phyloP scores from a whole-genome alignment of 2,888 invertebrate genomes.

The Zootermopsis nevadensis region DNA sequence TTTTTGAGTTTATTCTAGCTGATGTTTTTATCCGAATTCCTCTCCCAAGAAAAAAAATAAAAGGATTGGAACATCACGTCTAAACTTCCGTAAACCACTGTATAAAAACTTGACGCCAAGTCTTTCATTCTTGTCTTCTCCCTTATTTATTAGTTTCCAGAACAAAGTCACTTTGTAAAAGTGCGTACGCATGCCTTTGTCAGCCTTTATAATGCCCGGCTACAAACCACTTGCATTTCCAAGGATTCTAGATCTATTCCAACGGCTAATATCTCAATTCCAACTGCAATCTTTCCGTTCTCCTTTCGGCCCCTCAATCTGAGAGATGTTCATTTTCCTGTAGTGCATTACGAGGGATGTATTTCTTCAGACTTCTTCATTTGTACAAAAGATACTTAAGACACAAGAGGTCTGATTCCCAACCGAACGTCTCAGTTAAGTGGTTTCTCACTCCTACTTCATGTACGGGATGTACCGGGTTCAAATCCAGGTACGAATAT shows the following conservation, averaged over 20 bases:
- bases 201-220: background rate
- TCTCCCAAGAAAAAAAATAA: background rate
- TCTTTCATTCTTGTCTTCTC: background rate
- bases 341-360: no score
- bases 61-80: background rate
- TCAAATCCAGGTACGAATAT: no score
- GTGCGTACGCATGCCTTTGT: background rate
- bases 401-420: no score
- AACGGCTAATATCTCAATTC: background rate
- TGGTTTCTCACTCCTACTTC: no score
- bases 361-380: no score
- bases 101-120: background rate
- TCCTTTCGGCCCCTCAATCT: no score
- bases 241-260: background rate
- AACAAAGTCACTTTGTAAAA: background rate
- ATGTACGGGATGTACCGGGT: no score
- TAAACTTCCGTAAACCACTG: background rate
- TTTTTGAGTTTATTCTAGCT: background rate
- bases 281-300: background rate
- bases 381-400: no score
- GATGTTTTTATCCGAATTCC: background rate
- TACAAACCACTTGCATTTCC: background rate
- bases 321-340: no score
- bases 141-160: background rate
- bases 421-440: no score